These are phyloP conservation scores for Sternotherus odoratus DNA, from an alignment of 2,797 vertebrate genomes.

Conservation along the genomic window DNA sequence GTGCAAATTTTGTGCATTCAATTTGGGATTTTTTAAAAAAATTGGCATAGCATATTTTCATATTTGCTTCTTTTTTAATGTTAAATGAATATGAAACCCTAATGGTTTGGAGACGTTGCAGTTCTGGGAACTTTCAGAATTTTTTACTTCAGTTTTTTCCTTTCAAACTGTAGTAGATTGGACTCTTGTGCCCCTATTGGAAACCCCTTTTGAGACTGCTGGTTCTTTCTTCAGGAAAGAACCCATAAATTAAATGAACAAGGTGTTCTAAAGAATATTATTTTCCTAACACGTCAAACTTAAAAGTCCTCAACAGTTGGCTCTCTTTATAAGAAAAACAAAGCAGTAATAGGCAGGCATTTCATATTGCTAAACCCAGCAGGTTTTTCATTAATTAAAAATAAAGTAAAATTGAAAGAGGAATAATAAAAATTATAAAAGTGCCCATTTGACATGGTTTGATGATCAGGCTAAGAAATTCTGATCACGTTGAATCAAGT, in stretches of 20 bases:
- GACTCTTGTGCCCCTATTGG: not conserved
- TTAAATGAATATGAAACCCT: not conserved
- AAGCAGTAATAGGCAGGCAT: not conserved
- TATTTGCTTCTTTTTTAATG: not conserved
- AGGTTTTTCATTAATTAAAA: not conserved
- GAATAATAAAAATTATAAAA: not conserved
- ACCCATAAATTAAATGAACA: not conserved
- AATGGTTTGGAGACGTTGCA: not conserved
- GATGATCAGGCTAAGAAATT: not conserved
- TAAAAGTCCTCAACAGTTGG: not conserved
- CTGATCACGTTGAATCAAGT: not conserved
- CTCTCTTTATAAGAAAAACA: not conserved
- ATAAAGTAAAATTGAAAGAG: not conserved
- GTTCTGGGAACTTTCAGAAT: not conserved
- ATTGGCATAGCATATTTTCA: not conserved
- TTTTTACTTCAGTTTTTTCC: not conserved
- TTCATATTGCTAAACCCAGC: not conserved
- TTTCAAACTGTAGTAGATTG: not conserved
- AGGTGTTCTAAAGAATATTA: not conserved
- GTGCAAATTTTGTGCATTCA: not conserved
- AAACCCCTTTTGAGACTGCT: not conserved
- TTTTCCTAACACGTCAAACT: not conserved
- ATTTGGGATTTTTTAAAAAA: not conserved
- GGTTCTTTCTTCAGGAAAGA: not conserved
- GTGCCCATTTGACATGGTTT: not conserved